These are phyloP conservation scores for Epinephelus lanceolatus DNA, from an alignment of 2,113 vertebrate species.

Conservation along the genomic window DNA sequence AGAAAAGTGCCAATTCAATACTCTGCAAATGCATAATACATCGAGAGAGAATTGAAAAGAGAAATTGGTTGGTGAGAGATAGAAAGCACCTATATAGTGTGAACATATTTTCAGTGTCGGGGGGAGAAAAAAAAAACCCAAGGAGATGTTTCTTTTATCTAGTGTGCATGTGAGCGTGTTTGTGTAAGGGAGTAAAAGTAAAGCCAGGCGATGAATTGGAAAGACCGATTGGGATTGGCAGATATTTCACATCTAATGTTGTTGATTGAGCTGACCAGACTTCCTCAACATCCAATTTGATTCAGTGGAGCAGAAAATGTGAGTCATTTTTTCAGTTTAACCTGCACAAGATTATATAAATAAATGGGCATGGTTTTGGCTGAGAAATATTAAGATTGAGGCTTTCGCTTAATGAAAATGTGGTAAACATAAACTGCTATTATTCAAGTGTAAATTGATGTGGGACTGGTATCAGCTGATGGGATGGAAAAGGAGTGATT, in stretches of 20 bases:
- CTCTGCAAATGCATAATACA: constrained; percentile 66
- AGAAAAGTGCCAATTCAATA: constrained; percentile 45
- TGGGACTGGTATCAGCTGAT: background rate
- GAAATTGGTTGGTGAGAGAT: constrained; percentile 46
- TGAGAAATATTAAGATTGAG: background rate
- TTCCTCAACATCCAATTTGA: constrained; percentile 32
- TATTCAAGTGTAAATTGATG: constrained; percentile 3
- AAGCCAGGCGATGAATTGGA: constrained; percentile 8
- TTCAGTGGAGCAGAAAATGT: constrained; percentile 6
- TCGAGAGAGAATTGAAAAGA: constrained; percentile 48
- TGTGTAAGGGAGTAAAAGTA: background rate
- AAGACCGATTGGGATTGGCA: constrained; percentile 32
- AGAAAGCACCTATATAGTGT: constrained; percentile 27
- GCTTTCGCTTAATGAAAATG: constrained; percentile 16
- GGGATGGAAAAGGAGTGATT: background rate
- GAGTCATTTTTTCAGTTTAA: constrained; percentile 27
- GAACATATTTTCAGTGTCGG: constrained; percentile 11
- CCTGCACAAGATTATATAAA: constrained; percentile 2
- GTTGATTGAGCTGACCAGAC: constrained; percentile 33
- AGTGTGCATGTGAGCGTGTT: background rate
- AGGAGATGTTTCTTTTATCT: constrained; percentile 39
- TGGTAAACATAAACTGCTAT: background rate
- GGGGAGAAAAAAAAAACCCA: background rate
- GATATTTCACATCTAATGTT: constrained; percentile 43
- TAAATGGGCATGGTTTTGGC: constrained; percentile 4